Evolutionary conservation across 2,113 vertebrate genomes (phyloP).

Genomic region (Pseudonaja textilis): DNA sequence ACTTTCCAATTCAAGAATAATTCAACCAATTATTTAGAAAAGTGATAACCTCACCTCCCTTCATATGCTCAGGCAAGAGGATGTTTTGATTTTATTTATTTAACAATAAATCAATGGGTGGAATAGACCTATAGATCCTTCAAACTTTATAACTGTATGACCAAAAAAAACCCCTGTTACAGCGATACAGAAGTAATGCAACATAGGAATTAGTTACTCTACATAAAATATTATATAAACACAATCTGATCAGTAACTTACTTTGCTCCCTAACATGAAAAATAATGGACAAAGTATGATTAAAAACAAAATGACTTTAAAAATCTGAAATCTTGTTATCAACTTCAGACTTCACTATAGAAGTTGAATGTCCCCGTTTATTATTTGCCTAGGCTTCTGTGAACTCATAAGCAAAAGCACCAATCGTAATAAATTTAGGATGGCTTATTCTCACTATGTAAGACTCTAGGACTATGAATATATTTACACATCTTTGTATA

Average conservation of each 20-base stretch:
- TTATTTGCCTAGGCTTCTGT: neutral
- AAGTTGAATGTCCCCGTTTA: neutral
- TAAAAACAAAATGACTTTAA: neutral
- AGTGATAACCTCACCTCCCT: neutral
- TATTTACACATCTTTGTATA: neutral
- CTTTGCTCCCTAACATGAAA: neutral
- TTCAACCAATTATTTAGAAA: neutral
- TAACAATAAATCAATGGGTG: neutral
- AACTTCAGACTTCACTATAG: neutral
- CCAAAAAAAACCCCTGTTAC: neutral
- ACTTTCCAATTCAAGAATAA: neutral
- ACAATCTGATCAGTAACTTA: neutral
- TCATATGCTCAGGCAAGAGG: neutral
- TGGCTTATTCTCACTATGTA: neutral
- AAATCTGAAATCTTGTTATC: neutral
- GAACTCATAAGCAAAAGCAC: neutral
- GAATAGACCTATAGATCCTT: neutral
- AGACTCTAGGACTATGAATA: neutral
- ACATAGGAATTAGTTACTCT: neutral
- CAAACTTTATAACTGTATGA: neutral
- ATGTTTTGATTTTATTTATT: neutral
- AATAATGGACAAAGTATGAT: neutral
- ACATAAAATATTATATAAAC: neutral
- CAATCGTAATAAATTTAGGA: neutral
- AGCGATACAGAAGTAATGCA: neutral